Base-by-base conservation (phyloP, 2,113 vertebrate species). In the Campylorhamphus procurvoides region DNA sequence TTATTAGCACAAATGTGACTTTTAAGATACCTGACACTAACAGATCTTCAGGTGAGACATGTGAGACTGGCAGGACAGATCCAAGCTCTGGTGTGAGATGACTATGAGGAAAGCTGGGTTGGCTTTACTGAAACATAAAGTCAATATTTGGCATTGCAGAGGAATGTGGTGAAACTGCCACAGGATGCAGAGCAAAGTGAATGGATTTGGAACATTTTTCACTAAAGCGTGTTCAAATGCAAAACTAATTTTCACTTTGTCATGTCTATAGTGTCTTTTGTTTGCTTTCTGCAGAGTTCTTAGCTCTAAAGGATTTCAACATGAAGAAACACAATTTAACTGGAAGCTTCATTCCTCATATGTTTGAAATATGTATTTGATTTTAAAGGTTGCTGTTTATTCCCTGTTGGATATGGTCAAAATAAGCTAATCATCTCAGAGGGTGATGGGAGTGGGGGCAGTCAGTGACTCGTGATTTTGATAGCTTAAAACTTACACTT, bases 361-460 rank as follows among this genome's bases (percentile, higher is more conserved):
- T 44, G 50, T 67, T 53, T 89, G 23, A 84, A 87, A 69, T 27
- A 53, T 0, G 0, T 63, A 22, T 63, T 77, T 44, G 3, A 82
- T n/a, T 71, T 90, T 71, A 74, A 50, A 16, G 77, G 19, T 59
- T 58, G 62, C 14, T 71, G 8, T 74, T 84, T 12, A 58, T 68
- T 80, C 18, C 9, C 23, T 75, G 10, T n/a, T 52, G 9, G 12
- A 75, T 64, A 68, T 53, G 69, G 19, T 18, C 74, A 79, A 76
- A 92, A 47, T 80, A 55, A 69, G 35, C 23, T 46, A 92, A 80
- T 66, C 13, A 33, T 24, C 56, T 6, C 22, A 27, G 6, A 0
- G 14, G 8, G 18, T 3, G 18, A 18, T 18, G 4, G 6, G 3
- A 3, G 8, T 19, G 15, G 9, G 20, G 7, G 4, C 22, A 40